Conservation (phyloP, 53 echinoderm and acorn worm species). For the Astropecten irregularis region DNA sequence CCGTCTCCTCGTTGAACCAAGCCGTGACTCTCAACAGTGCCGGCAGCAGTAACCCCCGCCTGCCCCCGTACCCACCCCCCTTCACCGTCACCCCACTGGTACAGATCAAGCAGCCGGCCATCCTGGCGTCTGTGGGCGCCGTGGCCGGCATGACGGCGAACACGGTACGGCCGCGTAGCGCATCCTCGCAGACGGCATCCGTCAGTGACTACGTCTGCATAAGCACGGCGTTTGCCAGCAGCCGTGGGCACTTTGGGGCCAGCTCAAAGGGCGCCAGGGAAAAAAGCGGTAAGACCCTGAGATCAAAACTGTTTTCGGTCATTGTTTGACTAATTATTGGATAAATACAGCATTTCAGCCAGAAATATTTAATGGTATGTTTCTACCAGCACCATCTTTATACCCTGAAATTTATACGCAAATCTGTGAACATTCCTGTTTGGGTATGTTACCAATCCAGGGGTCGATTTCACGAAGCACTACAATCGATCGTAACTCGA, state of each 20-base stretch:
- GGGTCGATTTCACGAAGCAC: no score
- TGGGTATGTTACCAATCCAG: no score
- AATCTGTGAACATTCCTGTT: no score
- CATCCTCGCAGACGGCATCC: conserved; percentile 57
- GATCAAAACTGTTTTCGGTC: no score
- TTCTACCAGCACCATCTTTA: no score
- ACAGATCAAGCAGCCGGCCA: conserved; percentile 89
- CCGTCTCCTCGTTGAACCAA: conserved; percentile 67
- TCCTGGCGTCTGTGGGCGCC: conserved; percentile 75
- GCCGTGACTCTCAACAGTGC: conserved; percentile 63
- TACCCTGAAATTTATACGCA: no score
- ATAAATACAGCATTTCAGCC: no score
- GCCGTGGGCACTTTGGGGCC: conserved; percentile 46
- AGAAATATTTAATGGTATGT: no score
- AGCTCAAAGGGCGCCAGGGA: conserved; percentile 65
- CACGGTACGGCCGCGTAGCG: conserved; percentile 58
- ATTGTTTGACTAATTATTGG: no score
- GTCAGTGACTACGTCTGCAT: conserved; percentile 83
- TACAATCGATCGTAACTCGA: no score
- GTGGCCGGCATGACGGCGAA: conserved; percentile 71
- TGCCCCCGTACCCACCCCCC: conserved; percentile 92
- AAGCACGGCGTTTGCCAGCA: conserved; percentile 71
- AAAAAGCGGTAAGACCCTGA: conserved; percentile 54
- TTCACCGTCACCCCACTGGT: conserved; percentile 71
- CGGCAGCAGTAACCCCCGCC: conserved; percentile 84